Conservation (phyloP, 2,113 vertebrate genomes). For the Azemiops feae region DNA sequence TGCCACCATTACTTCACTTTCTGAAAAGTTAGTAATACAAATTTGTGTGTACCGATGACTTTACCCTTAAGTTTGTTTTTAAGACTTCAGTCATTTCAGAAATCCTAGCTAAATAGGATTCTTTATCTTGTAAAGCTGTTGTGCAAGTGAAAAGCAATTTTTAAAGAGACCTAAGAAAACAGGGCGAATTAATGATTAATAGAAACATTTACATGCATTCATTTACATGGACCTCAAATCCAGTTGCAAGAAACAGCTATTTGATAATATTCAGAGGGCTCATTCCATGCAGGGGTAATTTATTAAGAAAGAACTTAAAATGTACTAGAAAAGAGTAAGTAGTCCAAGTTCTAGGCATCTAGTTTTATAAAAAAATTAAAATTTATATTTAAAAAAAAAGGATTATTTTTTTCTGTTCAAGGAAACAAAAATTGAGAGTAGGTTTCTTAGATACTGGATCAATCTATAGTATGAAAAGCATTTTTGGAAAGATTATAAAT, state of each 20-base stretch:
- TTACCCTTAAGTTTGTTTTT: conserved; percentile 41
- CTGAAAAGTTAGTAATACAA: not conserved
- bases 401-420: not conserved
- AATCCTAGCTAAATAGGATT: conserved; percentile 18
- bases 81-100: conserved; percentile 23
- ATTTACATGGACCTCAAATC: not conserved
- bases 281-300: not conserved
- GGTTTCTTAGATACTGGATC: not conserved
- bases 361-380: not conserved
- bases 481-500: not conserved
- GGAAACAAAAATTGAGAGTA: not conserved
- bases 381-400: not conserved
- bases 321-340: not conserved
- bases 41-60: not conserved
- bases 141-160: conserved; percentile 37
- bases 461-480: not conserved
- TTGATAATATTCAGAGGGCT: not conserved
- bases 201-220: not conserved
- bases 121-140: conserved; percentile 46
- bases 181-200: conserved; percentile 52
- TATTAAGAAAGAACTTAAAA: conserved; percentile 13
- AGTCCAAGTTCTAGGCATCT: not conserved
- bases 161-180: conserved; percentile 42
- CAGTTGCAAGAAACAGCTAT: not conserved
- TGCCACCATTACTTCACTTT: not conserved